Conservation (phyloP, 2,888 invertebrate species). For the Balanococcus diminutus region DNA sequence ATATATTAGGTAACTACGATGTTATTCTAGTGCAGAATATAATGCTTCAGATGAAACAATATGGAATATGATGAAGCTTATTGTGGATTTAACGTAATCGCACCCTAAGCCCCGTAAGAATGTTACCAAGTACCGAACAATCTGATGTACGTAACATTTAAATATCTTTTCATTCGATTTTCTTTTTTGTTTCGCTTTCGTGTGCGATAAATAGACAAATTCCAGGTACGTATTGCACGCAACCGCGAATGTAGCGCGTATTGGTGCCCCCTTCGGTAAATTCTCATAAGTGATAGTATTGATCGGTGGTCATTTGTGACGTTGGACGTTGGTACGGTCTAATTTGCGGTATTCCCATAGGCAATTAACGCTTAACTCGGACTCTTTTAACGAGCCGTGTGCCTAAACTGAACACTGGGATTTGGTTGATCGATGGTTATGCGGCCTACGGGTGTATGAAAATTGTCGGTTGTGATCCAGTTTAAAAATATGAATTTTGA, state of each 20-base stretch:
- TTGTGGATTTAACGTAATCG: not conserved
- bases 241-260: not conserved
- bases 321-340: not conserved
- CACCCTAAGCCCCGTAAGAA: not conserved
- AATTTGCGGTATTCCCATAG: slow-evolving; percentile 5
- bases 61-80: not conserved
- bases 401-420: not conserved
- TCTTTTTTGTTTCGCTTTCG: not conserved
- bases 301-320: not conserved
- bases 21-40: not conserved
- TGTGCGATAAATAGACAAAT: not conserved
- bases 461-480: not conserved
- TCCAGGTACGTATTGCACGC: not conserved
- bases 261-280: not conserved
- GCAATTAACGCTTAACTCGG: not conserved
- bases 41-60: not conserved
- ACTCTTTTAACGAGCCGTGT: not conserved
- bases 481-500: slow-evolving; percentile 1
- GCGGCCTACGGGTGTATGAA: not conserved
- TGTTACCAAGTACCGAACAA: not conserved
- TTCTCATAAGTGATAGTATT: not conserved
- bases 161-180: not conserved
- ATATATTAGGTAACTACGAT: not conserved
- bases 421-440: not conserved
- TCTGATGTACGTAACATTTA: not conserved